Conservation (phyloP, 2,797 vertebrate species). For the Ataeniobius toweri region DNA sequence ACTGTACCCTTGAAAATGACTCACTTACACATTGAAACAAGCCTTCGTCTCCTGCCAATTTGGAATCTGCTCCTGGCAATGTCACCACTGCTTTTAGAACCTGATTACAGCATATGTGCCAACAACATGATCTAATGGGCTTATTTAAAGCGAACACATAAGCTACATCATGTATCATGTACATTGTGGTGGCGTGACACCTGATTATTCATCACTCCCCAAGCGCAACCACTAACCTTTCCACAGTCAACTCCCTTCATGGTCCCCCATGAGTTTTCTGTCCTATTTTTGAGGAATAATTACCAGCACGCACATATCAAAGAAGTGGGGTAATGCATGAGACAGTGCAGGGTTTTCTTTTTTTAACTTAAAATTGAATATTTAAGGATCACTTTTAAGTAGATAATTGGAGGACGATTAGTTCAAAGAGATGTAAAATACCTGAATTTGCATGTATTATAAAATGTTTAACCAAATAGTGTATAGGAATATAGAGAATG, state of each 20-base stretch:
- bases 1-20: slow-evolving; percentile 70
- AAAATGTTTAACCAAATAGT: neutral
- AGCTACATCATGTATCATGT: slow-evolving; percentile 42
- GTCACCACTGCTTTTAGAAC: slow-evolving; percentile 48
- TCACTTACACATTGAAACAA: slow-evolving; percentile 46
- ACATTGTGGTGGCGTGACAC: slow-evolving; percentile 12
- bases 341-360: neutral
- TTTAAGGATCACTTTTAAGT: neutral
- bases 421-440: slow-evolving; percentile 21
- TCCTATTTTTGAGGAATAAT: slow-evolving; percentile 7
- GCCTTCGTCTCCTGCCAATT: slow-evolving; percentile 66
- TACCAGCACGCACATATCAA: neutral
- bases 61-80: slow-evolving; percentile 69
- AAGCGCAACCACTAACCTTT: slow-evolving; percentile 11
- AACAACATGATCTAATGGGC: slow-evolving; percentile 39
- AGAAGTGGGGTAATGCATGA: neutral
- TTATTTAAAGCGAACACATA: slow-evolving; percentile 43
- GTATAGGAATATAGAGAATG: slow-evolving; percentile 17
- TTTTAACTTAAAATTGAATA: slow-evolving; percentile 5
- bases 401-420: slow-evolving; percentile 7
- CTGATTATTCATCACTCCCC: slow-evolving; percentile 1
- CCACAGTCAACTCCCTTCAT: slow-evolving; percentile 4
- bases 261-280: slow-evolving; percentile 10
- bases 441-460: slow-evolving; percentile 14
- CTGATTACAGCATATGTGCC: slow-evolving; percentile 24